Evolutionary conservation across 2,113 vertebrate species (phyloP), one percentile per base, ranked within the genome.

Genomic region (Pterophyllum scalare): DNA sequence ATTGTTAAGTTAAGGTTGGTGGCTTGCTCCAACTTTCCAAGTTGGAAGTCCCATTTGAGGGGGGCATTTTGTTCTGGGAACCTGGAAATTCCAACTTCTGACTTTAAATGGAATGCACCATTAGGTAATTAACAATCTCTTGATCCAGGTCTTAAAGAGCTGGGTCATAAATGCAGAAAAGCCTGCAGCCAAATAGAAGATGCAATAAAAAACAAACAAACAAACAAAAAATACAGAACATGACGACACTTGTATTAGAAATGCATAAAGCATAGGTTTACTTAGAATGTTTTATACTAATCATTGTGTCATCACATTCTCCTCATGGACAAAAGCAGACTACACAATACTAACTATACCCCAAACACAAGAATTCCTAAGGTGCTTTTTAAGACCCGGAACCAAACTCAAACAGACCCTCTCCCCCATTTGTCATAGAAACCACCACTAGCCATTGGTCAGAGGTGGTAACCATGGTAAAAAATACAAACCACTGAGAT

Each of bases 401-500:
- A 64, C 72, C 11, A 59, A 75, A 59, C n/a, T 46, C 15, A 38
- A 79, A 58, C 20, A 58, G 4, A 24, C 64, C 72, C 64, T 24
- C 52, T 62, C 75, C 65, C 75, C 79, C 3, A 57, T 5, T 87
- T 15, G 17, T 91, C 91, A 90, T 65, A 75, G 91, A 61, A 86
- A 91, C 89, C 92, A 92, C 91, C 91, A 35, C 91, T 88, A 83
- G 84, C 86, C 85, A 13, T 26, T 65, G 82, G 90, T 85, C 89
- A 91, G 93, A 88, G 88, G 91, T 92, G 92, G 91, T 87, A 79
- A 92, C 93, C 92, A 89, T 89, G 84, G 85, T 82, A 46, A 52
- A 7, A 49, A 46, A 93, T 98, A 98, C 97, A 98, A 98, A 95
- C 93, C 95, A 87, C 88, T 86, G 89, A 81, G 93, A 94, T 88